Conservation (phyloP, 2,113 vertebrate species). For the Rhineura floridana region DNA sequence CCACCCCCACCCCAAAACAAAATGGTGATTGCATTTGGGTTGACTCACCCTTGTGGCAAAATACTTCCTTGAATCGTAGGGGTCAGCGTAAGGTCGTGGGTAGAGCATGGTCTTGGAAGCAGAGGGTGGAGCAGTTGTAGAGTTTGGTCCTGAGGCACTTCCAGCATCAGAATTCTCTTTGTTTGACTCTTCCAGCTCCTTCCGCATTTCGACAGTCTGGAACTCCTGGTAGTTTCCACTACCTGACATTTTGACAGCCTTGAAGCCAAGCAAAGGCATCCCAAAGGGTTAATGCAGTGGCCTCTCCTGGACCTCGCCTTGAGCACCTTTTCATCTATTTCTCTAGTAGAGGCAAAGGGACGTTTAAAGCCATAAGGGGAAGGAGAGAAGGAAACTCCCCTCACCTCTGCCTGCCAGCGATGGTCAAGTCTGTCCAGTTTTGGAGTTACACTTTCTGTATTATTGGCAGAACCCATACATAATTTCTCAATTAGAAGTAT, state of each 20-base stretch:
- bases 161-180: background rate
- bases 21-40: too few species aligned
- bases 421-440: too few species aligned
- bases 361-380: too few species aligned
- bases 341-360: too few species aligned
- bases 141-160: background rate
- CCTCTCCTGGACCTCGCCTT: too few species aligned
- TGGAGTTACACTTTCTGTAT: too few species aligned
- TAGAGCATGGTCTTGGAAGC: slow-evolving; percentile 35
- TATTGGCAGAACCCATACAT: too few species aligned
- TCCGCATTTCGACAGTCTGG: slow-evolving; percentile 61
- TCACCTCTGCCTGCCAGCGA: too few species aligned
- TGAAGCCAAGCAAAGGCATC: slow-evolving; percentile 55
- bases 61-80: slow-evolving; percentile 53
- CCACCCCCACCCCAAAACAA: rapidly evolving
- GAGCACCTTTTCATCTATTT: too few species aligned
- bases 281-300: background rate
- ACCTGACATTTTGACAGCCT: slow-evolving; percentile 68
- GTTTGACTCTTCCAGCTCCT: slow-evolving; percentile 44
- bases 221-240: slow-evolving; percentile 62
- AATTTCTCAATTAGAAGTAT: too few species aligned
- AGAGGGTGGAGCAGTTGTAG: slow-evolving; percentile 1
- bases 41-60: slow-evolving; percentile 64
- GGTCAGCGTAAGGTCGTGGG: slow-evolving; percentile 50
- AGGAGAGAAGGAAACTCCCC: too few species aligned